A percentile compares a stretch with the other conserved stretches of the same genome.
Conservation (phyloP, 2,888 invertebrate genomes). For the Synanthedon myopaeformis region DNA sequence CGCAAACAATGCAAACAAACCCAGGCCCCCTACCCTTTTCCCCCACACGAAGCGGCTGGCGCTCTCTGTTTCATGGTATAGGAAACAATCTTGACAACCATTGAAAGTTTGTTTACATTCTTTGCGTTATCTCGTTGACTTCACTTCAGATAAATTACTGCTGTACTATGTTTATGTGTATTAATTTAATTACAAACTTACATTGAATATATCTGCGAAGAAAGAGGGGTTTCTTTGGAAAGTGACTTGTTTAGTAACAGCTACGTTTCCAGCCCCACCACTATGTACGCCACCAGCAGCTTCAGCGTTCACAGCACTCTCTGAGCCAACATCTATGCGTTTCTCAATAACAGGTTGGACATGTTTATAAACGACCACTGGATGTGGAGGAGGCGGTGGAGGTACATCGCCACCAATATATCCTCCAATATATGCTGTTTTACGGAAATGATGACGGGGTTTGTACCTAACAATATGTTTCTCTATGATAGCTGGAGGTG, state of each 20-base stretch:
- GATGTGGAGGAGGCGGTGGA: conserved; percentile 14
- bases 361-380: conserved; percentile 13
- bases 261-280: conserved; percentile 22
- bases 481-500: conserved; percentile 31
- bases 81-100: no score
- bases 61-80: no score
- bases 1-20: no score
- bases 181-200: conserved; percentile 34
- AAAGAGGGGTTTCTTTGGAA: conserved; percentile 51
- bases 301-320: conserved; percentile 21
- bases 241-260: conserved; percentile 35
- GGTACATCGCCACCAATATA: conserved; percentile 30
- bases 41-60: no score
- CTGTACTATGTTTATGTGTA: no score
- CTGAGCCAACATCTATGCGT: conserved; percentile 38
- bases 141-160: no score
- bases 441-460: conserved; percentile 38
- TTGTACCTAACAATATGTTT: conserved; percentile 37
- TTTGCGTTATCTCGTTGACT: no score
- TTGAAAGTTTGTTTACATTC: no score
- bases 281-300: conserved; percentile 12
- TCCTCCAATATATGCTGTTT: conserved; percentile 42
- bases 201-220: conserved; percentile 74
- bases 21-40: no score
- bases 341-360: conserved; percentile 32